These are phyloP conservation scores for Sebastes fasciatus DNA, from an alignment of 2,113 vertebrate genomes.

Conservation along the genomic window DNA sequence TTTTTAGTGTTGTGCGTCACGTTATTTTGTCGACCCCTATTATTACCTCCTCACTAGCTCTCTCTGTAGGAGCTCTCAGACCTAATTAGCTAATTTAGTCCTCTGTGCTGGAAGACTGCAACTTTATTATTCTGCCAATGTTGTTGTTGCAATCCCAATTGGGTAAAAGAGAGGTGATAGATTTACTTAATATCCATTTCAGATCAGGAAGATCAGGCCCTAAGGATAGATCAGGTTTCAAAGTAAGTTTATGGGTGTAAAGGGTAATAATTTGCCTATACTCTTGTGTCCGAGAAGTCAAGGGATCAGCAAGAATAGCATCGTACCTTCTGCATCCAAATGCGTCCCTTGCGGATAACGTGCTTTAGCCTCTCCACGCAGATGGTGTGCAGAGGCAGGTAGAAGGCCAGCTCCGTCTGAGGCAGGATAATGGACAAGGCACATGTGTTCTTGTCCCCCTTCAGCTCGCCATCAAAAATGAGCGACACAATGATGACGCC, in stretches of 20 bases:
- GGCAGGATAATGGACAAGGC: slow-evolving; percentile 96
- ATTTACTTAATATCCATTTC: slow-evolving; percentile 31
- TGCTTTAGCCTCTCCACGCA: slow-evolving; percentile 96
- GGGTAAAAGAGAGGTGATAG: slow-evolving; percentile 26
- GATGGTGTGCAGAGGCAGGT: slow-evolving; percentile 93
- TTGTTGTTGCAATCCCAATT: slow-evolving; percentile 32
- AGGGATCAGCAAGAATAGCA: neutral
- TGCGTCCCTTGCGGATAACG: slow-evolving; percentile 95
- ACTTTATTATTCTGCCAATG: slow-evolving; percentile 45
- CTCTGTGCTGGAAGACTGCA: slow-evolving; percentile 22
- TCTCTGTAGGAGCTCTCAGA: slow-evolving; percentile 31
- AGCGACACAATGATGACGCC: slow-evolving; percentile 97
- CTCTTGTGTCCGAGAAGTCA: neutral
- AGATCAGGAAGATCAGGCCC: slow-evolving; percentile 28
- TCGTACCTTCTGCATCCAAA: slow-evolving; percentile 98
- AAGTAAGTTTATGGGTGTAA: neutral
- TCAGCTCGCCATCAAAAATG: slow-evolving; percentile 98
- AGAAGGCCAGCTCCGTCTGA: slow-evolving; percentile 93
- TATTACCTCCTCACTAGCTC: slow-evolving; percentile 38
- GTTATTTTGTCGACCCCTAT: neutral
- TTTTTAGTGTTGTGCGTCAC: slow-evolving; percentile 2
- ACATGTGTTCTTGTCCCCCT: slow-evolving; percentile 96
- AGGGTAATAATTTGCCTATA: neutral
- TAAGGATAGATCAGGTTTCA: neutral
- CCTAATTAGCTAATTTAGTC: slow-evolving; percentile 43